Evolutionary conservation across 2,113 vertebrate species (phyloP).

Genomic region (Piprites chloris): DNA sequence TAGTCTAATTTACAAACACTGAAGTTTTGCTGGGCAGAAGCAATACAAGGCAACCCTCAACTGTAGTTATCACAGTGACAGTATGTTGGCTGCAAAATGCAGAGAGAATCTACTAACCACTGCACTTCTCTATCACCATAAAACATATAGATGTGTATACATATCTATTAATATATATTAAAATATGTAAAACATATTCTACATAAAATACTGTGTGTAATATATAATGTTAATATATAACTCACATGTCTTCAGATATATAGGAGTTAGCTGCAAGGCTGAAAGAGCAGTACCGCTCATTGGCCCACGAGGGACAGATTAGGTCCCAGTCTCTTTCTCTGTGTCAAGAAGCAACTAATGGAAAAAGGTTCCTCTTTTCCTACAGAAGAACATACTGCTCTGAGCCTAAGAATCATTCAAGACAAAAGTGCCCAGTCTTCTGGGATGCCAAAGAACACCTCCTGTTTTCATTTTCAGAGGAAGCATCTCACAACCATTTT

Average conservation of each 20-base stretch:
- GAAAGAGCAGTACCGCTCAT: not conserved
- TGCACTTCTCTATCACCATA: not conserved
- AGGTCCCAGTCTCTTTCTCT: not conserved
- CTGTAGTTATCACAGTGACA: rapidly evolving
- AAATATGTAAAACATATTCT: not conserved
- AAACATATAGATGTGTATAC: not conserved
- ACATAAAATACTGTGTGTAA: not conserved
- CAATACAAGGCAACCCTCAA: not conserved
- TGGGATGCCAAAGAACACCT: not conserved
- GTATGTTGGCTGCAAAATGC: not conserved
- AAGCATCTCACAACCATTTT: not conserved
- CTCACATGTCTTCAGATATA: not conserved
- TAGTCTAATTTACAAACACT: not conserved
- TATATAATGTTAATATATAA: not conserved
- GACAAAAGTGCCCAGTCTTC: not conserved
- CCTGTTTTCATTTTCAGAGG: not conserved
- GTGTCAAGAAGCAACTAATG: not conserved
- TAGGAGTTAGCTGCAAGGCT: not conserved
- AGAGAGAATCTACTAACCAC: not conserved
- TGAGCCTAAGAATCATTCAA: not conserved
- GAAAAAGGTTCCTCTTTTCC: not conserved
- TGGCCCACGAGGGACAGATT: not conserved
- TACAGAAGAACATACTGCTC: not conserved
- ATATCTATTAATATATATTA: not conserved
- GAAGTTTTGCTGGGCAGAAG: not conserved